Evolutionary conservation across 2,888 invertebrate genomes (phyloP).

Genomic region (Brachynemurus nebulosus): DNA sequence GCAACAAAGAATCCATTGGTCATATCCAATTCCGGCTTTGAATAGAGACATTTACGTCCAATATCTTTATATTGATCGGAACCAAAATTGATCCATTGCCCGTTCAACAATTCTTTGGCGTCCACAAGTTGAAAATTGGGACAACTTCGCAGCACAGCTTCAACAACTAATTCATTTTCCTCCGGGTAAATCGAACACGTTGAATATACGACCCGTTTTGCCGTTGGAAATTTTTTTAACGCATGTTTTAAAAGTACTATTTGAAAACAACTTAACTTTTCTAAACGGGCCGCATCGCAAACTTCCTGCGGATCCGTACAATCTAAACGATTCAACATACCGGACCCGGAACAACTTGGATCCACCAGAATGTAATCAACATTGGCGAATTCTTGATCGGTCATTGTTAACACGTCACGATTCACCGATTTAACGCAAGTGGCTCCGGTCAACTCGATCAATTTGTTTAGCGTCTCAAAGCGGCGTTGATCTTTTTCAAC

Average conservation of each 20-base stretch:
- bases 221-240: slow-evolving; percentile 66
- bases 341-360: slow-evolving; percentile 93
- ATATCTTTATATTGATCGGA: slow-evolving; percentile 50
- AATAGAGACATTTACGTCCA: slow-evolving; percentile 64
- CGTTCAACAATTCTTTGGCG: slow-evolving; percentile 42
- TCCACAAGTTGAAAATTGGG: slow-evolving; percentile 47
- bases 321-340: slow-evolving; percentile 44
- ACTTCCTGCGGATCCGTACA: slow-evolving; percentile 34
- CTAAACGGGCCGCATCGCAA: slow-evolving; percentile 39
- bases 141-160: slow-evolving; percentile 47
- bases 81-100: slow-evolving; percentile 48
- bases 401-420: slow-evolving; percentile 57
- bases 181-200: slow-evolving; percentile 84
- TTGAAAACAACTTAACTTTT: slow-evolving; percentile 63
- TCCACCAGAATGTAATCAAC: slow-evolving; percentile 90
- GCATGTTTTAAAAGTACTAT: slow-evolving; percentile 75
- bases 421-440: slow-evolving; percentile 52
- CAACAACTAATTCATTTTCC: slow-evolving; percentile 87
- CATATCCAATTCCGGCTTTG: slow-evolving; percentile 57
- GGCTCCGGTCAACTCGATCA: slow-evolving; percentile 48
- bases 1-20: slow-evolving; percentile 96
- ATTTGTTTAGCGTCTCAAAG: slow-evolving; percentile 47
- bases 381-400: slow-evolving; percentile 42
- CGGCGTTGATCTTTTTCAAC: slow-evolving; percentile 61
- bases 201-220: slow-evolving; percentile 82